phyloP scores from a whole-genome alignment of 2,888 invertebrate genomes.

The Creontiades dilutus region DNA sequence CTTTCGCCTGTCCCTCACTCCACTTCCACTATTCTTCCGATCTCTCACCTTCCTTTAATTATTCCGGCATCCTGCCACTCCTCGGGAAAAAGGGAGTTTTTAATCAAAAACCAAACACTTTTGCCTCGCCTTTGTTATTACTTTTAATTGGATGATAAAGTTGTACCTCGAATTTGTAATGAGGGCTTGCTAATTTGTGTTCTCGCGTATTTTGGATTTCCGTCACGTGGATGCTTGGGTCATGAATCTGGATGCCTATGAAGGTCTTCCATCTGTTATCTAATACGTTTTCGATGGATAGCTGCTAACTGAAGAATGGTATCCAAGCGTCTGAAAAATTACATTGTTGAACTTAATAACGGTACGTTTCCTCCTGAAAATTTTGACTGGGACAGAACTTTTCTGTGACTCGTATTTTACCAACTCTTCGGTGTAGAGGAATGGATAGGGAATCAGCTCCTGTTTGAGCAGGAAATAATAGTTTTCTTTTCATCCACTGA shows the following conservation, averaged over 20 bases:
- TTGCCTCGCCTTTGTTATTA: constrained; percentile 24
- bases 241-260: background rate
- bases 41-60: constrained; percentile 44
- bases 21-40: constrained; percentile 19
- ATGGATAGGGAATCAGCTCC: too few relatives aligned
- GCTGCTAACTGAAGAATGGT: too few relatives aligned
- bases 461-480: too few relatives aligned
- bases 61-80: constrained; percentile 33
- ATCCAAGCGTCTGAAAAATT: too few relatives aligned
- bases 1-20: background rate
- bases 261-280: too few relatives aligned
- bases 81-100: background rate
- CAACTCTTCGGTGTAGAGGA: too few relatives aligned
- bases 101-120: constrained; percentile 60
- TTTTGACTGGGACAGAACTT: too few relatives aligned
- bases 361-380: too few relatives aligned
- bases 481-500: too few relatives aligned
- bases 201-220: background rate
- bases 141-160: constrained; percentile 61
- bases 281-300: too few relatives aligned
- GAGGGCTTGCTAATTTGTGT: constrained; percentile 37
- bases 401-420: too few relatives aligned
- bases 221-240: background rate
- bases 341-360: too few relatives aligned
- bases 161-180: constrained; percentile 56